These are phyloP conservation scores for Tympanuchus pallidicinctus DNA, from an alignment of 2,113 vertebrate genomes.

Conservation along the genomic window DNA sequence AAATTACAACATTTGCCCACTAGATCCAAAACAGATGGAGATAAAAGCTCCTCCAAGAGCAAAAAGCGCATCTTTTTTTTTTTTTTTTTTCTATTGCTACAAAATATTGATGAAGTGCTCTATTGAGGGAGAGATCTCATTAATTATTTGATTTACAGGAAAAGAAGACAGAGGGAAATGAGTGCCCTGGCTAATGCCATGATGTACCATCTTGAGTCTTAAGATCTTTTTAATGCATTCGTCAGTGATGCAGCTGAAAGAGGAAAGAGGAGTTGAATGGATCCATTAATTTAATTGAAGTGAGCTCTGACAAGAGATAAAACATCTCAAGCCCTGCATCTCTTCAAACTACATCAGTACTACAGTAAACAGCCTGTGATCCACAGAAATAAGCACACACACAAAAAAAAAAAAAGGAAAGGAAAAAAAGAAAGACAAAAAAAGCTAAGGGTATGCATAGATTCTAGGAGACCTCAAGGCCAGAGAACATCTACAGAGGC, in stretches of 20 bases:
- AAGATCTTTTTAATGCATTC: conserved; percentile 99
- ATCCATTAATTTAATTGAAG: conserved; percentile 99
- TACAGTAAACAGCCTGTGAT: conserved; percentile 94
- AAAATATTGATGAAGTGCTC: conserved; percentile 83
- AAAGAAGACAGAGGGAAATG: conserved; percentile 83
- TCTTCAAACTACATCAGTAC: conserved; percentile 88
- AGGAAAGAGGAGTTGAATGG: conserved; percentile 93
- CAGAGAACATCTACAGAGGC: conserved; percentile 84
- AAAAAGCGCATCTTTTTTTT: conserved; percentile 63
- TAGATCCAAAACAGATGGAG: conserved; percentile 64
- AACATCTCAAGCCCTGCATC: conserved; percentile 91
- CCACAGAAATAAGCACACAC: conserved; percentile 68
- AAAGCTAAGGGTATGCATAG: conserved; percentile 76
- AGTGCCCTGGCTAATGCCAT: conserved; percentile 89
- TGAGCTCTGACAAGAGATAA: conserved; percentile 96
- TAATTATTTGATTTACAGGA: conserved; percentile 90
- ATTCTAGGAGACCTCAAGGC: conserved; percentile 89
- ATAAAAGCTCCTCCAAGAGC: conserved; percentile 78
- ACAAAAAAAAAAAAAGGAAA: background rate
- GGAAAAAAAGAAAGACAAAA: conserved; percentile 76
- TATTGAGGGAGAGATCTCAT: conserved; percentile 84
- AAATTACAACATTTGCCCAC: conserved; percentile 71
- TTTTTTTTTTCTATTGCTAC: conserved; percentile 53
- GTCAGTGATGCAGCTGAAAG: conserved; percentile 89
- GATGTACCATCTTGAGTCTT: conserved; percentile 97